These are phyloP conservation scores for Eristalis intricaria DNA, from an alignment of 2,888 invertebrate species.

Conservation along the genomic window DNA sequence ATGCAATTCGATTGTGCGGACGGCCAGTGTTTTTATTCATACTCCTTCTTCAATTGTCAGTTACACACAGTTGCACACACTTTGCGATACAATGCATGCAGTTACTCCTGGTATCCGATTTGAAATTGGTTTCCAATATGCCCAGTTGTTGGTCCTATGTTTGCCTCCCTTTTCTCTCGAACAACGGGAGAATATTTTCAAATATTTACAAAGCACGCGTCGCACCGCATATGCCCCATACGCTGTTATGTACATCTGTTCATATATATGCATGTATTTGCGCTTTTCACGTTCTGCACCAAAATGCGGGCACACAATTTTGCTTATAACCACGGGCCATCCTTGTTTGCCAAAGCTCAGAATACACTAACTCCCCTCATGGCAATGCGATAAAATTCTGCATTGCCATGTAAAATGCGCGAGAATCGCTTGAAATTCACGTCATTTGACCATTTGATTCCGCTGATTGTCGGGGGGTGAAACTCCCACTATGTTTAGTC, in stretches of 20 bases:
- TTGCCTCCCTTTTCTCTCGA: neutral
- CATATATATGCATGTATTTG: conserved; percentile 4
- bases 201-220: conserved; percentile 32
- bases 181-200: conserved; percentile 21
- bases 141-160: conserved; percentile 5
- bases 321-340: conserved; percentile 20
- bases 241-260: neutral
- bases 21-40: conserved; percentile 7
- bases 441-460: conserved; percentile 11
- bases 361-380: neutral
- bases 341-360: conserved; percentile 29
- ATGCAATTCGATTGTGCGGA: conserved; percentile 30
- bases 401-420: conserved; percentile 13
- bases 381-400: conserved; percentile 5
- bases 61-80: conserved; percentile 45
- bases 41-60: conserved; percentile 53
- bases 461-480: neutral
- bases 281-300: conserved; percentile 36
- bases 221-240: conserved; percentile 1
- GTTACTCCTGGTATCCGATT: conserved; percentile 44
- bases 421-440: conserved; percentile 25
- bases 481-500: neutral
- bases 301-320: conserved; percentile 34
- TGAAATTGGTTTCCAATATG: conserved; percentile 58
- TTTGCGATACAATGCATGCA: conserved; percentile 32